These are phyloP conservation scores for Bradypus variegatus DNA, from an alignment of 2,797 vertebrate genomes.

Conservation along the genomic window DNA sequence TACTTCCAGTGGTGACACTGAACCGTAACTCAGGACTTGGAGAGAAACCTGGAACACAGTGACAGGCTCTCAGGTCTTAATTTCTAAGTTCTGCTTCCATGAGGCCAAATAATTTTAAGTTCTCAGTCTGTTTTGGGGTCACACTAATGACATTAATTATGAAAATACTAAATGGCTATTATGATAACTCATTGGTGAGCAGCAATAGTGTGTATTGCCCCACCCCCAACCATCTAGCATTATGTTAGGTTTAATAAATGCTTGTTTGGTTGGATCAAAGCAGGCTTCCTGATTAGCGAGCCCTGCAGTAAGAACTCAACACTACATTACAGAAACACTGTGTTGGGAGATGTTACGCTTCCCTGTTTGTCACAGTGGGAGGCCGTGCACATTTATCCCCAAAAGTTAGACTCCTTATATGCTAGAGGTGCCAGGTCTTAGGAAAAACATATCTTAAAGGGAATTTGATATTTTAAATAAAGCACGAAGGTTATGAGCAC, in stretches of 20 bases:
- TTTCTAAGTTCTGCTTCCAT: background rate
- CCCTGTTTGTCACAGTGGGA: background rate
- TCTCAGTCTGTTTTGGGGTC: background rate
- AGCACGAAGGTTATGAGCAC: background rate
- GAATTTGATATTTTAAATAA: constrained; percentile 10
- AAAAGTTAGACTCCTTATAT: background rate
- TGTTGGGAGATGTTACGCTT: background rate
- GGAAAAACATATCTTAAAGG: background rate
- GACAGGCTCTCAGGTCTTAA: background rate
- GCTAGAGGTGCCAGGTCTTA: background rate
- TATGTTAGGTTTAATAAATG: background rate
- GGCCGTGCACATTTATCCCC: background rate
- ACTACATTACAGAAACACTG: background rate
- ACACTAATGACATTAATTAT: background rate
- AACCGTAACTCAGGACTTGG: fast-evolving
- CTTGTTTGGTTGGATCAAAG: background rate
- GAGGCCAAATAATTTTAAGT: background rate
- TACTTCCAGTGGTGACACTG: background rate
- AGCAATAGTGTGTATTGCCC: background rate
- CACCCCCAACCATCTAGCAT: background rate
- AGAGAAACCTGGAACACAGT: background rate
- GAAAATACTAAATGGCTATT: background rate
- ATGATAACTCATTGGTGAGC: background rate
- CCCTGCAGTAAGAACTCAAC: background rate
- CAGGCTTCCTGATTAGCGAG: fast-evolving